These are phyloP conservation scores for Trichonephila inaurata DNA, from an alignment of 1,140 invertebrate species.

Conservation along the genomic window DNA sequence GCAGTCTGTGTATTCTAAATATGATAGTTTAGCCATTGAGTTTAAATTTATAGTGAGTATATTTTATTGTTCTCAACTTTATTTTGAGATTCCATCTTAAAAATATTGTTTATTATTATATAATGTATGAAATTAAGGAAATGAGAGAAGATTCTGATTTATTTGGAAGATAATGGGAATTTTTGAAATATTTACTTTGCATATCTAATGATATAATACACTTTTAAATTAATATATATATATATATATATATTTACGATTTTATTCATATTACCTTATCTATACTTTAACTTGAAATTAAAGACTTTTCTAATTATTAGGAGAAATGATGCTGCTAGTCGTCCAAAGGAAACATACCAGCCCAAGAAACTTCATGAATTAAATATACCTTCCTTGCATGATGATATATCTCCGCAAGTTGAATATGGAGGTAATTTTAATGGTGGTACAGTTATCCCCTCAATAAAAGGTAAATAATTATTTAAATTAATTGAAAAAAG, in stretches of 20 bases:
- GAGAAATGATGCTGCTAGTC: conserved; percentile 92
- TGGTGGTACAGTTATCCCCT: conserved; percentile 75
- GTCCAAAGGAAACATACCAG: conserved; percentile 94
- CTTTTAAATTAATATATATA: no score
- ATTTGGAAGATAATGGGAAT: no score
- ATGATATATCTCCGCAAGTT: conserved; percentile 78
- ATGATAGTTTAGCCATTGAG: no score
- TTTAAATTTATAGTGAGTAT: no score
- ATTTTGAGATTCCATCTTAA: no score
- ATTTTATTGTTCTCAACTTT: no score
- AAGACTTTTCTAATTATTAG: conserved; percentile 81
- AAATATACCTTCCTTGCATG: conserved; percentile 83
- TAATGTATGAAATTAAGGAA: no score
- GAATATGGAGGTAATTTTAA: conserved; percentile 77
- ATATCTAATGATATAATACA: no score
- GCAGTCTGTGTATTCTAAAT: no score
- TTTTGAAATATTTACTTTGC: no score
- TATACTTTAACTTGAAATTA: background rate
- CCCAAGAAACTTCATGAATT: conserved; percentile 95
- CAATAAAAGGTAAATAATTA: conserved; percentile 72
- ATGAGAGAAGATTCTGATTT: no score
- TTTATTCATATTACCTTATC: background rate
- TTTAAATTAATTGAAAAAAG: background rate
- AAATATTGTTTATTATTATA: no score
- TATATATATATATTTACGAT: background rate